Percentiles rank a stretch among this genome's conserved stretches.
phyloP scores from a whole-genome alignment of 1,140 invertebrate genomes.

The Euwallacea fornicatus region DNA sequence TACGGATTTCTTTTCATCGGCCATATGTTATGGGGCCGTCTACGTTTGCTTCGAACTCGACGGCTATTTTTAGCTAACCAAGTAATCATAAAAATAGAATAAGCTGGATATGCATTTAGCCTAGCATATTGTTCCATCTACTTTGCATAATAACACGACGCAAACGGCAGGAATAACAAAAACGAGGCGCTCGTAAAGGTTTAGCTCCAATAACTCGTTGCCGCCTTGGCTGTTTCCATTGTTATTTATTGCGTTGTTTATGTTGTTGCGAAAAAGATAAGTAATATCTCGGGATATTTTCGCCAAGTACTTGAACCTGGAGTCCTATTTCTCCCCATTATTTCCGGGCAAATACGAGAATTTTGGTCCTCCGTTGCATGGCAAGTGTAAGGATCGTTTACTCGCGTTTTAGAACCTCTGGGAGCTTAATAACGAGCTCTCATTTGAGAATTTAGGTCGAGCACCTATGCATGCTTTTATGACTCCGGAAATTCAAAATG shows the following conservation, averaged over 20 bases:
- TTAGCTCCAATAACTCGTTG: constrained; percentile 2
- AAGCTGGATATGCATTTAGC: background rate
- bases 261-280: constrained; percentile 1
- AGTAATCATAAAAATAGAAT: too few species aligned
- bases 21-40: background rate
- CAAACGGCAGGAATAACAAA: constrained; percentile 3
- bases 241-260: constrained; percentile 7
- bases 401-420: too few species aligned
- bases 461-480: too few species aligned
- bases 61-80: too few species aligned
- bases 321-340: too few species aligned
- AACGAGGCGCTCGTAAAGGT: constrained; percentile 1
- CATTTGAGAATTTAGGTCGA: too few species aligned
- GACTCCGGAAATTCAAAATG: too few species aligned
- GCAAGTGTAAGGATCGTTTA: too few species aligned
- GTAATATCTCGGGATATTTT: background rate
- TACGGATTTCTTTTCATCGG: background rate
- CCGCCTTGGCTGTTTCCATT: constrained; percentile 5
- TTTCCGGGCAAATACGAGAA: too few species aligned
- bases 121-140: background rate
- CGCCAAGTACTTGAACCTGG: background rate
- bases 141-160: background rate
- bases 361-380: too few species aligned
- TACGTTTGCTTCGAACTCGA: too few species aligned
- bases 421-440: background rate